phyloP scores from a whole-genome alignment of 2,113 vertebrate genomes.

The Solenodon paradoxus region DNA sequence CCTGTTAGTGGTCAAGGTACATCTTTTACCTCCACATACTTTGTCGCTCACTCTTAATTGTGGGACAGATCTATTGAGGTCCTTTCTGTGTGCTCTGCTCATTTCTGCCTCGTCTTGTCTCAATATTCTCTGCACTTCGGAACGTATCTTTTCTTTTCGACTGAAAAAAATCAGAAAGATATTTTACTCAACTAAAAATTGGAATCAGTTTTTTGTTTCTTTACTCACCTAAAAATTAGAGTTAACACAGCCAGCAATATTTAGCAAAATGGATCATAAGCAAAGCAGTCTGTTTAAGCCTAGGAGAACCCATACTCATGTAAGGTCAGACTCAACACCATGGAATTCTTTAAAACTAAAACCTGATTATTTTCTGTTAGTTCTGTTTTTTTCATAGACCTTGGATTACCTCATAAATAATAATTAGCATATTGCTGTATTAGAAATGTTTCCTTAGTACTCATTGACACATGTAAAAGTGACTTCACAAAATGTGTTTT shows the following conservation, averaged over 20 bases:
- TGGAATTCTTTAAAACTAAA: background rate
- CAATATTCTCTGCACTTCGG: background rate
- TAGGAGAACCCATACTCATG: background rate
- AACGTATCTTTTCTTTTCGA: background rate
- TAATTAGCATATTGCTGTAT: background rate
- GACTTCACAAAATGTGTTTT: slow-evolving; percentile 27
- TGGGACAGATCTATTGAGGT: background rate
- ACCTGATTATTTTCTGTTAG: background rate
- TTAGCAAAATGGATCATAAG: slow-evolving; percentile 19
- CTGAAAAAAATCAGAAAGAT: background rate
- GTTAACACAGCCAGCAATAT: background rate
- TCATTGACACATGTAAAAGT: background rate
- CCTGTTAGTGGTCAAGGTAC: no score
- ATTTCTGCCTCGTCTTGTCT: background rate
- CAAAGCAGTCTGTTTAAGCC: background rate
- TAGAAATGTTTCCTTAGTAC: background rate
- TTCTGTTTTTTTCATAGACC: background rate
- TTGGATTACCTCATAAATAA: background rate
- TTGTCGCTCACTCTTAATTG: background rate
- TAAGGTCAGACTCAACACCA: background rate
- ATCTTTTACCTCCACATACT: background rate
- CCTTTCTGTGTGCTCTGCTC: background rate
- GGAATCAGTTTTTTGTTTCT: no score
- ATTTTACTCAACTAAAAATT: no score
- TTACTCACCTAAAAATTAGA: background rate